These are phyloP conservation scores for Nasonia longicornis DNA, from an alignment of 1,140 invertebrate species.

Conservation along the genomic window DNA sequence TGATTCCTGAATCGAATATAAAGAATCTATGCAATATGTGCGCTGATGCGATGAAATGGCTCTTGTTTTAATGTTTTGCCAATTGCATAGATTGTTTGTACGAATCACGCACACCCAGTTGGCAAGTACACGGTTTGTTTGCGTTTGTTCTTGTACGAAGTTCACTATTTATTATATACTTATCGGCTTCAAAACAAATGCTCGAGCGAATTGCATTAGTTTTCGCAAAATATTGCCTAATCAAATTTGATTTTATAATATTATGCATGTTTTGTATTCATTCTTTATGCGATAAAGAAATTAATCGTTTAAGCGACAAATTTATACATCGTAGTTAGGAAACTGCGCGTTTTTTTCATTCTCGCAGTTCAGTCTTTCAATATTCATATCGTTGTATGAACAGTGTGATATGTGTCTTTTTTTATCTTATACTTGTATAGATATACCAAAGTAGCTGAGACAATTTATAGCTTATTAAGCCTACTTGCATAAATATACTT, in stretches of 20 bases:
- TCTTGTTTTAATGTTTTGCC: neutral
- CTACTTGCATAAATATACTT: too few relatives aligned
- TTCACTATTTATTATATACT: neutral
- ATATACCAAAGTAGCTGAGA: too few relatives aligned
- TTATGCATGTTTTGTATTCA: neutral
- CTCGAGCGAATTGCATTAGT: neutral
- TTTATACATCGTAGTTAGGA: too few relatives aligned
- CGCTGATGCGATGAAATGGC: neutral
- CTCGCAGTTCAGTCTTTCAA: neutral
- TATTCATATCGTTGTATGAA: neutral
- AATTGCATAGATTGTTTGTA: neutral
- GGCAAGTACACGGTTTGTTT: slow-evolving; percentile 1
- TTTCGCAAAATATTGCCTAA: neutral
- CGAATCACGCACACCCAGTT: neutral
- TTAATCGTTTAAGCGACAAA: too few relatives aligned
- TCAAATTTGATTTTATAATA: neutral
- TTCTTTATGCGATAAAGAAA: neutral
- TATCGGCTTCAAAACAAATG: neutral
- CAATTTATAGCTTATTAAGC: neutral
- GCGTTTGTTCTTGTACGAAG: neutral
- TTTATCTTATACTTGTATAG: neutral
- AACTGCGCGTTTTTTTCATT: neutral
- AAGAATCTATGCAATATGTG: neutral
- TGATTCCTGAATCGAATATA: neutral
- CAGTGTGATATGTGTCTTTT: neutral